Percentiles rank a stretch among this genome's conserved stretches.
Conservation (phyloP, 2,888 invertebrate species). For the Balanococcus diminutus region DNA sequence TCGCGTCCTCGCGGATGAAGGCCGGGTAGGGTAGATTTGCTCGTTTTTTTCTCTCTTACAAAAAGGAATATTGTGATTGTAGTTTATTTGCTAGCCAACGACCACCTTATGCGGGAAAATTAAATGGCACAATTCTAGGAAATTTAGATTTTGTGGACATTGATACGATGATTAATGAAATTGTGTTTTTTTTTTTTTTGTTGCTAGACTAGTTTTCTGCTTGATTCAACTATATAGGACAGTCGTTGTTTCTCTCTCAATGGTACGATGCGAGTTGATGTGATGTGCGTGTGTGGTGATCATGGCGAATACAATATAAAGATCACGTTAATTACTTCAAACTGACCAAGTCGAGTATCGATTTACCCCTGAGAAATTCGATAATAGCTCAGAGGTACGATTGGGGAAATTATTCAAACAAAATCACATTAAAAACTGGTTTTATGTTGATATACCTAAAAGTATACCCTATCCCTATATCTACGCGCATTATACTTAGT, state of each 20-base stretch:
- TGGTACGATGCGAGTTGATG: not conserved
- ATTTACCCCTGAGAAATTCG: not conserved
- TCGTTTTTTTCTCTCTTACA: not conserved
- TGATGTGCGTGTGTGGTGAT: no score
- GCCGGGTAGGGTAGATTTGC: not conserved
- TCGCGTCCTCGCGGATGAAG: not conserved
- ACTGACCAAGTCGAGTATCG: no score
- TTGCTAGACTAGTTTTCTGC: not conserved
- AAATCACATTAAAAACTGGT: not conserved
- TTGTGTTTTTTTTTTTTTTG: not conserved
- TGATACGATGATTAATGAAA: constrained; percentile 7
- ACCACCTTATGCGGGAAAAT: not conserved
- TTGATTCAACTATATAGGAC: not conserved
- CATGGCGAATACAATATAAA: no score
- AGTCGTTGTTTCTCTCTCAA: not conserved
- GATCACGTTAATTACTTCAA: not conserved
- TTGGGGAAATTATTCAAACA: not conserved
- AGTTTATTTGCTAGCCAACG: not conserved
- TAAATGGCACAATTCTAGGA: not conserved
- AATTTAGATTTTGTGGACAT: not conserved
- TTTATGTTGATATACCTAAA: not conserved
- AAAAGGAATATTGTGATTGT: not conserved
- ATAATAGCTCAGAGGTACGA: not conserved
- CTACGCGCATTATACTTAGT: not conserved
- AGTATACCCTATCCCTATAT: not conserved